Evolutionary conservation across 53 echinoderm and acorn worm genomes (phyloP).

Genomic region (Zoroaster sp.): DNA sequence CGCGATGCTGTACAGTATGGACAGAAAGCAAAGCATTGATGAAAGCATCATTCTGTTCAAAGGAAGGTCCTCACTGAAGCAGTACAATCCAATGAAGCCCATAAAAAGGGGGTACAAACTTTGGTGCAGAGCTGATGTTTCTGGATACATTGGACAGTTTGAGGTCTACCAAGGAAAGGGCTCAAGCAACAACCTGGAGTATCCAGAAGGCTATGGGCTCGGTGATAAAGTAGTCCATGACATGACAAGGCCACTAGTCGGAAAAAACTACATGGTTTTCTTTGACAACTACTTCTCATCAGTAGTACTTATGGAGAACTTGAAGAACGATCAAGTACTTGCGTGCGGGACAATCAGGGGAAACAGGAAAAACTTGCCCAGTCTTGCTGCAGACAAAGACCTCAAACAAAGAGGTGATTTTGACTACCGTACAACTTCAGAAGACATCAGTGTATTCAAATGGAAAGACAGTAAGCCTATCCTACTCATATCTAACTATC

Average conservation of each 20-base stretch:
- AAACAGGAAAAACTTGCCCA: constrained; percentile 15
- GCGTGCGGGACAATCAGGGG: constrained; percentile 20
- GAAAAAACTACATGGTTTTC: constrained; percentile 41
- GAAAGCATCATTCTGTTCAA: constrained; percentile 51
- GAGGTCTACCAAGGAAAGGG: constrained; percentile 38
- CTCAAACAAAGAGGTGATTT: not conserved
- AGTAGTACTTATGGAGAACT: constrained; percentile 43
- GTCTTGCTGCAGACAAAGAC: constrained; percentile 15
- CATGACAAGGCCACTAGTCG: constrained; percentile 31
- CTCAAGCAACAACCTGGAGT: not conserved
- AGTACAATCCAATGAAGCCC: constrained; percentile 52
- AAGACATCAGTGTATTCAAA: constrained; percentile 14
- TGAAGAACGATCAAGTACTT: constrained; percentile 37
- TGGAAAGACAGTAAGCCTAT: constrained; percentile 36
- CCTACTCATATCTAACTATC: constrained; percentile 31
- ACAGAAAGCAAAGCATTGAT: constrained; percentile 33
- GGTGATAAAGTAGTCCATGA: constrained; percentile 29
- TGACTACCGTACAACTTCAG: not conserved
- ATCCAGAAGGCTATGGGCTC: not conserved
- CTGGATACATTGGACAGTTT: constrained; percentile 15
- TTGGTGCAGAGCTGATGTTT: constrained; percentile 38
- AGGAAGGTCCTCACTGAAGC: constrained; percentile 35
- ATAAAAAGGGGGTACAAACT: constrained; percentile 36
- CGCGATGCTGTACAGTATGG: constrained; percentile 40
- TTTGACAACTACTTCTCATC: constrained; percentile 47